These are phyloP conservation scores for Biston stratarius DNA, from an alignment of 2,888 invertebrate species.

Conservation along the genomic window DNA sequence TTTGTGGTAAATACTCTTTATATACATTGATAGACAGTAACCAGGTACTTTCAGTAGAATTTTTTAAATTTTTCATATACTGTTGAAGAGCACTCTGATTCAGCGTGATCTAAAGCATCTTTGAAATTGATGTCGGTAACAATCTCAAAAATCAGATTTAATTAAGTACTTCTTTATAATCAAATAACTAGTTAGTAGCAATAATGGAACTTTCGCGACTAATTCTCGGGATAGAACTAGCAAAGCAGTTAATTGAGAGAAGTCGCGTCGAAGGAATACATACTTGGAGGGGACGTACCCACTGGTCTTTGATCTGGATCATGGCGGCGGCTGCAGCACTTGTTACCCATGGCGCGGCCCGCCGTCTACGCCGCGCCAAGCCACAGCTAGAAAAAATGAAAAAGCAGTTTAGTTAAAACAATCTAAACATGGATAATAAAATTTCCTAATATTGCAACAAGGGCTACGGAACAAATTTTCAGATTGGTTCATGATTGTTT, in stretches of 20 bases:
- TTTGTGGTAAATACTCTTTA: too few species aligned
- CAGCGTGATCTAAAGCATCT: too few species aligned
- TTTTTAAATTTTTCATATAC: too few species aligned
- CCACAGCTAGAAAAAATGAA: conserved; percentile 69
- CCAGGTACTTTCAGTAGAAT: too few species aligned
- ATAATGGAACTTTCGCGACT: neutral
- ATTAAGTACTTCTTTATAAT: too few species aligned
- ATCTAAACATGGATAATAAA: neutral
- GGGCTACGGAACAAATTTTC: too few species aligned
- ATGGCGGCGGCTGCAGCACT: conserved; percentile 95
- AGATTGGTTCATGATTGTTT: too few species aligned
- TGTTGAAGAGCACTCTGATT: too few species aligned
- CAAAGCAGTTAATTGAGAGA: neutral
- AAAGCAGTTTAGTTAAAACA: conserved; percentile 27
- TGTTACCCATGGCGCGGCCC: conserved; percentile 92
- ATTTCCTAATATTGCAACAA: too few species aligned
- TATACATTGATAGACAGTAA: too few species aligned
- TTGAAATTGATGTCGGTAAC: too few species aligned
- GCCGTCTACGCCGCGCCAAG: conserved; percentile 84
- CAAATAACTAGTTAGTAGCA: neutral
- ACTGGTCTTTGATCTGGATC: conserved; percentile 88
- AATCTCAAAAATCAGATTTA: too few species aligned
- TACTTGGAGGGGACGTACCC: conserved; percentile 31
- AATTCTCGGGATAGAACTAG: neutral
- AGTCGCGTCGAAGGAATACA: conserved; percentile 1